These are phyloP conservation scores for Hepsetus odoe DNA, from an alignment of 2,113 vertebrate species.

Conservation along the genomic window DNA sequence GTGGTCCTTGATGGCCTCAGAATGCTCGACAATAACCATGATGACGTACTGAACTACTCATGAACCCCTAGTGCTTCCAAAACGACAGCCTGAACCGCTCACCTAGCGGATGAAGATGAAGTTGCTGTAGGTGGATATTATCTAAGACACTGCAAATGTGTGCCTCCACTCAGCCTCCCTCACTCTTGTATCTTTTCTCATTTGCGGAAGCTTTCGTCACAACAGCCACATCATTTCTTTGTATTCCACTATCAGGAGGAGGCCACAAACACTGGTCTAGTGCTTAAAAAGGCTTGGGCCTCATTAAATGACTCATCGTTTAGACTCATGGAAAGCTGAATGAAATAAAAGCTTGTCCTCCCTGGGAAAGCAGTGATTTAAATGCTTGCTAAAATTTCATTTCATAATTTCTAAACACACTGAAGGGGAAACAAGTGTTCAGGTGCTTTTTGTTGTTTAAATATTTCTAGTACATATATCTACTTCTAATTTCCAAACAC, in stretches of 20 bases:
- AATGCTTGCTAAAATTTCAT: background rate
- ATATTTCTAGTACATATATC: too few relatives aligned
- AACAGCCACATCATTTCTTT: slow-evolving; percentile 17
- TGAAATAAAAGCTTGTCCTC: slow-evolving; percentile 20
- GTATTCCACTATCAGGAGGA: background rate
- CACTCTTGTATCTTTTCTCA: background rate
- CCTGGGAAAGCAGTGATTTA: background rate
- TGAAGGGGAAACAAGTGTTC: too few relatives aligned
- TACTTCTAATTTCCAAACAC: too few relatives aligned
- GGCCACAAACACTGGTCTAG: slow-evolving; percentile 23
- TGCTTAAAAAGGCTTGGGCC: background rate
- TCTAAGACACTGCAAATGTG: slow-evolving; percentile 2
- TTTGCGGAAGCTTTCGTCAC: slow-evolving; percentile 25
- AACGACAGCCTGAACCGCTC: background rate
- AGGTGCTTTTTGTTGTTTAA: too few relatives aligned
- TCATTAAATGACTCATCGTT: slow-evolving; percentile 40
- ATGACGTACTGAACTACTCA: slow-evolving; percentile 11
- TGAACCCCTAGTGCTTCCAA: slow-evolving; percentile 27
- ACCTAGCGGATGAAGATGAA: background rate
- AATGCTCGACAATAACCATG: slow-evolving; percentile 1
- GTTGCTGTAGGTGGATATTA: slow-evolving; percentile 4
- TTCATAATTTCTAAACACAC: too few relatives aligned
- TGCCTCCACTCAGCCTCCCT: background rate
- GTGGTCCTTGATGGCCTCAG: background rate
- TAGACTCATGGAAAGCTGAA: slow-evolving; percentile 31